These are phyloP conservation scores for Graptemys geographica DNA, from an alignment of 2,797 vertebrate genomes.

Conservation along the genomic window DNA sequence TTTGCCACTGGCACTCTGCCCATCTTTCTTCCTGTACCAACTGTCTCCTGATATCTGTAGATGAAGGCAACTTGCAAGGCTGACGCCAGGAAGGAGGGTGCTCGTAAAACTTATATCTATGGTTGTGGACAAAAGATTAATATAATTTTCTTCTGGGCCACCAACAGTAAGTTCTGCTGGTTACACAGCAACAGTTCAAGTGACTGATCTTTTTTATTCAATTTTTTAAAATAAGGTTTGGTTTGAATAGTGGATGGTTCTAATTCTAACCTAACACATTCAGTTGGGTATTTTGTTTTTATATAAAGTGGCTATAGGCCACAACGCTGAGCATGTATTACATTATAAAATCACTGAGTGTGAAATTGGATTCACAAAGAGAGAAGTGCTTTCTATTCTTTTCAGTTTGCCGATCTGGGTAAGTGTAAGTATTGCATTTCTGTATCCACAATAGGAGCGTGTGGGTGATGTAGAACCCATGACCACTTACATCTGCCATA, in stretches of 20 bases:
- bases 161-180: background rate
- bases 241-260: background rate
- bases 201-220: background rate
- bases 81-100: conserved; percentile 1
- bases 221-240: background rate
- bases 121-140: background rate
- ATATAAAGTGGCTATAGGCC: background rate
- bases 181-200: conserved; percentile 19
- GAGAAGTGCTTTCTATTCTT: background rate
- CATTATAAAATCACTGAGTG: background rate
- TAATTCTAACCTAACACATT: conserved; percentile 3
- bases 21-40: background rate
- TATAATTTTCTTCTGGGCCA: background rate
- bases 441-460: background rate
- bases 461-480: rapidly evolving
- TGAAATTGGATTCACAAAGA: background rate
- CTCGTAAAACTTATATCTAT: background rate
- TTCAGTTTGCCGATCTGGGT: background rate
- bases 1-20: conserved; percentile 25
- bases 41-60: background rate
- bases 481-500: background rate
- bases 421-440: rapidly evolving
- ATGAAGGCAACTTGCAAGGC: conserved; percentile 8
- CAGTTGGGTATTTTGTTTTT: conserved; percentile 12
- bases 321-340: background rate